Percentiles rank a stretch among this genome's conserved stretches.
Evolutionary conservation across 1,140 invertebrate genomes (phyloP).

Genomic region (Papilio aristodemus): DNA sequence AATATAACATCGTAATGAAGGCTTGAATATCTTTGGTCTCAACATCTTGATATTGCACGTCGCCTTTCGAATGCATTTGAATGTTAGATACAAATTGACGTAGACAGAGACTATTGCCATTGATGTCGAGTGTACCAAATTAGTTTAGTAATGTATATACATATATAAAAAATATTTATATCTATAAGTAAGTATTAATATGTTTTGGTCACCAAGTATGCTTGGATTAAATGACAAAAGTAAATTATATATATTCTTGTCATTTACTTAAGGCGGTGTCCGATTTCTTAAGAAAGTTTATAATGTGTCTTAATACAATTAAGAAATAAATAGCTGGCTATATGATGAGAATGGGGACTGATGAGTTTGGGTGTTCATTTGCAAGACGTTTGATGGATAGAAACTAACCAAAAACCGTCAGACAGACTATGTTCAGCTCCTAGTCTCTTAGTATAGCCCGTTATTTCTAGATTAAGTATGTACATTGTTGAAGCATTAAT

Average conservation of each 20-base stretch:
- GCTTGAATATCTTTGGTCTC: no score
- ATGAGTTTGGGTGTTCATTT: not conserved
- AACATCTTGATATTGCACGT: not conserved
- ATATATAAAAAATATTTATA: no score
- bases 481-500: not conserved
- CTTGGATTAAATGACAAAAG: not conserved
- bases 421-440: not conserved
- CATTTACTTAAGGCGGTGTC: not conserved
- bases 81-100: not conserved
- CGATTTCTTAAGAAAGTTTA: not conserved
- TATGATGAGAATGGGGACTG: not conserved
- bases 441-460: not conserved
- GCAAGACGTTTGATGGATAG: not conserved
- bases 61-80: not conserved
- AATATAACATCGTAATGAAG: no score
- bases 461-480: slow-evolving; percentile 5
- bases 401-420: not conserved
- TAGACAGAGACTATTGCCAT: not conserved
- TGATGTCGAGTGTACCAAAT: not conserved
- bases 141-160: not conserved
- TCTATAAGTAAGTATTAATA: no score
- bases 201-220: not conserved
- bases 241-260: not conserved
- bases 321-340: slow-evolving; percentile 7
- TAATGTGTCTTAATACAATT: slow-evolving; percentile 7